Base-by-base conservation (phyloP, 2,113 vertebrate species). In the Carassius carassius region DNA sequence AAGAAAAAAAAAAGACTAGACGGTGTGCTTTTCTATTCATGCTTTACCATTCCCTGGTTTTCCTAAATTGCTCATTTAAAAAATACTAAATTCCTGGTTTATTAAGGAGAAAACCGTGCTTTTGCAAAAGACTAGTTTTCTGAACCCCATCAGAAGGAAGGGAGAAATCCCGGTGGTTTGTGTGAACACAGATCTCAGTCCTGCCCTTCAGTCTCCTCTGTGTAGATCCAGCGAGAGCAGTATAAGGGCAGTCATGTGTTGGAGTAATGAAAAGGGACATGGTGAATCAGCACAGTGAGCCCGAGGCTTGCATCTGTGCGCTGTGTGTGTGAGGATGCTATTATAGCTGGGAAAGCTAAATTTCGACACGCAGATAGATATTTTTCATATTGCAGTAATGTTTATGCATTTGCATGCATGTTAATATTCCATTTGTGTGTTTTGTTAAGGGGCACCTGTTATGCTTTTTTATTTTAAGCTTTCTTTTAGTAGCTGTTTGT, bases 271-370 rank as follows among this genome's bases (percentile, higher is more conserved):
- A 91, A 92, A 89, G 85, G 87, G 93, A 94, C 90, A 11, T 90
- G 90, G 87, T 94, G 94, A 94, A 91, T 94, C 93, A 94, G 90
- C 90, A 88, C 82, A 91, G 91, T 87, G 70, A 86, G 87, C 93
- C 91, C 86, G 87, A 89, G 90, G 92, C 93, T 88, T 91, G 91
- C 90, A 93, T 93, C 92, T 92, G 92, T 67, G 81, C 35, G 9
- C 49, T 72, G 63, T 54, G 84, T 79, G 83, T 65, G 74, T 70
- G 69, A 65, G 35, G 78, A 76, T 44, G 74, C 35, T 62, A 44
- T 44, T 35, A 70, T 41, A 21, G 47, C n/a, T 62, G 47, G 29
- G 25, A 12, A 25, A 6, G 80, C 41, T 25, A 74, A 47, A 49
- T 47, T 21, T 74, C 21, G 21, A 49, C 41, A 44, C 51, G 80